phyloP scores from a whole-genome alignment of 1,140 invertebrate genomes.

The Panulirus ornatus region DNA sequence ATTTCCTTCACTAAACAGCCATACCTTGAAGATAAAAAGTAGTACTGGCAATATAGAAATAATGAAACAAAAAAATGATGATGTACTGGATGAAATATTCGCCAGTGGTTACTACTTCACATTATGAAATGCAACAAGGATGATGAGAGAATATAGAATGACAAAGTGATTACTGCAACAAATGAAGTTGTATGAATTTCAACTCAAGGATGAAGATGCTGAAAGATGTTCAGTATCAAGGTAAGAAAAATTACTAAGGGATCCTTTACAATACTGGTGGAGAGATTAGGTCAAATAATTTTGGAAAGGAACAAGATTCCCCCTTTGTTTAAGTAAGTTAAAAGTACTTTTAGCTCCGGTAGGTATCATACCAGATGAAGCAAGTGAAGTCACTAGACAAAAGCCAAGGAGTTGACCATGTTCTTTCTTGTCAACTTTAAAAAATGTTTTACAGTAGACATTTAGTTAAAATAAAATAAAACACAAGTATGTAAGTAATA shows the following conservation, averaged over 20 bases:
- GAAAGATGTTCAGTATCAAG: background rate
- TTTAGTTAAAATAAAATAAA: background rate
- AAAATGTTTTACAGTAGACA: background rate
- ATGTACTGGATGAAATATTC: no score
- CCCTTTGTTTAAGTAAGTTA: background rate
- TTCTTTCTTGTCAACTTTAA: background rate
- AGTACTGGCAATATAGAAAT: no score
- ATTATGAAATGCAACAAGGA: no score
- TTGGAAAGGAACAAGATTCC: background rate
- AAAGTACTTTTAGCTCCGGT: background rate
- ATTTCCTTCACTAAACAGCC: no score
- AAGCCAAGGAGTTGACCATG: background rate
- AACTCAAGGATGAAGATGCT: no score
- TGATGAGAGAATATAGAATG: no score
- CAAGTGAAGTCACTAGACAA: background rate
- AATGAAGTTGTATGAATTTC: no score
- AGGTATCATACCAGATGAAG: background rate
- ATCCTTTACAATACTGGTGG: background rate
- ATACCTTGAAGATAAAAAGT: no score
- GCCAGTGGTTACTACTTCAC: no score
- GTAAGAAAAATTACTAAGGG: background rate
- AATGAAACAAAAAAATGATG: no score
- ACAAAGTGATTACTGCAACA: no score
- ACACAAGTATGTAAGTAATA: background rate
- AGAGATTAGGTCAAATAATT: background rate